Evolutionary conservation across 2,888 invertebrate species (phyloP), one percentile per base, ranked within the genome.

Genomic region (Drosophila niveifrons): DNA sequence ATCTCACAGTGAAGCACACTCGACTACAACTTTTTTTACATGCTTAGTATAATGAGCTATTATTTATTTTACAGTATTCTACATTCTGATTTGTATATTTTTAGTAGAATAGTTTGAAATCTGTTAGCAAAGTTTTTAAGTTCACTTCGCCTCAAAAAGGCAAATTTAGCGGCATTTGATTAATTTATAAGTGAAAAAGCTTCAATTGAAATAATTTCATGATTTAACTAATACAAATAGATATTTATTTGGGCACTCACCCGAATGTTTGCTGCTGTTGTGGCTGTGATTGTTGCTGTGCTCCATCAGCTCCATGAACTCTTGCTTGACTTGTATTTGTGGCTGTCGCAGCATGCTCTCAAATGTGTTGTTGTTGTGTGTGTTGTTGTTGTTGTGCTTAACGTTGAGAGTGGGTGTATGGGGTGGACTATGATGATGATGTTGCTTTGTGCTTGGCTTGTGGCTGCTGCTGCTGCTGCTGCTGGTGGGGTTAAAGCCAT

Each of bases 241-340:
- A 7, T 15, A 15, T 46, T 39, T 44, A 1, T n/a, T 18, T 7
- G 18, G 2, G 1, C 0, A 44, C 71, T 72, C 7, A 71, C 71
- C 66, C 10, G 64, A 41, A 10, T 56, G 58, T 0, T 74, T 74
- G 39, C 29, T 66, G 46, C 10, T 48, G 36, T 13, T 41, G 29
- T 51, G 43, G 23, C 1, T 63, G 59, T 4, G 43, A 39, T 1
- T 36, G 48, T 7, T 18, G 46, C 7, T 55, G 18, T 55, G 66
- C 39, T 82, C 81, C 66, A 63, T 51, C 8, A 75, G 74, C 70
- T 87, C 85, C 76, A 83, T 82, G 52, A 88, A 89, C 69, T 90
- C 90, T 76, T 89, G 90, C 72, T 90, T 90, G 44, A 90, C 83
- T 63, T 90, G 88, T 11, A 89, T 89, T 34, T 87, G 86, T 6